Percentiles rank a stretch among this genome's conserved stretches.
Evolutionary conservation across 2,888 invertebrate genomes (phyloP).

Genomic region (Alloplasta piceator): DNA sequence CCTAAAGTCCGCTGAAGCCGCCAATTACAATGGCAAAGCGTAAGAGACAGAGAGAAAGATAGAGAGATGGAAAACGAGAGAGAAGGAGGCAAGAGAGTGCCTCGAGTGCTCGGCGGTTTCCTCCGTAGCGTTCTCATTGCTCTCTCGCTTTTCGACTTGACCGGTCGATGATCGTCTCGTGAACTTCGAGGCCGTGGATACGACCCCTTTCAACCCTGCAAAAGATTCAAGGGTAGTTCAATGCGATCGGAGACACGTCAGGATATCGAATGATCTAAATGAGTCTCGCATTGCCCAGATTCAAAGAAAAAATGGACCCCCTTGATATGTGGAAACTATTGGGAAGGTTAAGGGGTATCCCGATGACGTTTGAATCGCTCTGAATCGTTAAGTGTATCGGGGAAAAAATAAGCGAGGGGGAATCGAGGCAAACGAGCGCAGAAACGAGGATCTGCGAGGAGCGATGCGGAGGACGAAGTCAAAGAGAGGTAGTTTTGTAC

Average conservation of each 20-base stretch:
- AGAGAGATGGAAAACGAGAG: slow-evolving; percentile 5
- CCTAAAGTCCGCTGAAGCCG: slow-evolving; percentile 58
- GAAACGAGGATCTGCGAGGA: background rate
- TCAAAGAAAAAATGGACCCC: no score
- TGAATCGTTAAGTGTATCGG: slow-evolving; percentile 22
- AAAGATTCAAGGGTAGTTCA: no score
- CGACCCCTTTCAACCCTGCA: background rate
- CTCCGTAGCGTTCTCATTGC: slow-evolving; percentile 16
- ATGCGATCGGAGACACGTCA: no score
- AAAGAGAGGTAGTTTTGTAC: background rate
- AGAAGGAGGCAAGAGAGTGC: slow-evolving; percentile 20
- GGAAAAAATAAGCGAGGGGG: slow-evolving; percentile 8
- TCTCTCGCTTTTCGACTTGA: slow-evolving; percentile 31
- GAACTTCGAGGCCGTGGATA: slow-evolving; percentile 36
- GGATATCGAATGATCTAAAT: no score
- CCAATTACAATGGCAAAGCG: slow-evolving; percentile 60
- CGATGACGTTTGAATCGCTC: no score
- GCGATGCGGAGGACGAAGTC: background rate
- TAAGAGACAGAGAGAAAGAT: slow-evolving; percentile 35
- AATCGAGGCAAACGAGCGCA: slow-evolving; percentile 27
- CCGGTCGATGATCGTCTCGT: slow-evolving; percentile 55
- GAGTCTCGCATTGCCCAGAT: no score
- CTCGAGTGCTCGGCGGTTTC: slow-evolving; percentile 39
- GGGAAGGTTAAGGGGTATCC: no score
- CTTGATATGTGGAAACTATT: no score